Base-by-base conservation (phyloP, 2,113 vertebrate species). In the Peucedramus taeniatus region DNA sequence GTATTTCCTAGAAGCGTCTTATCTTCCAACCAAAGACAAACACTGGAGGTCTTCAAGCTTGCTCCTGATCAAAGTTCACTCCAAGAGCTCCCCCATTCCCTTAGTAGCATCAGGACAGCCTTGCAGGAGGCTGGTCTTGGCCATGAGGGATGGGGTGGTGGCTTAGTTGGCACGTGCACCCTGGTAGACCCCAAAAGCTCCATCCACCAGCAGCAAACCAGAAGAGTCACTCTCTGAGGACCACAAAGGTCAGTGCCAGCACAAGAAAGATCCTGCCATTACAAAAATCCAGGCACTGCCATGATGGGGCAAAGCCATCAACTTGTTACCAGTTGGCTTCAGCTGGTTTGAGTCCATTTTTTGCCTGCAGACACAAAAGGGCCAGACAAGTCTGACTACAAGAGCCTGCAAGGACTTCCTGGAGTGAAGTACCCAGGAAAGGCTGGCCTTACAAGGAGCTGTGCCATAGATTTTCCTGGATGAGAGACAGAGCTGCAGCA, bases 131-230 rank as follows among this genome's bases (percentile, higher is more conserved):
- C 24, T 81, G 50, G 13, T 11, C 42, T n/a, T 4, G 5, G 69
- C 42, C 30, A 21, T 3, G 26, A n/a, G 13, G 37, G 6, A 6
- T 24, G 33, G 37, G 11, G 17, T 39, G 18, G 35, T 28, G 80
- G 7, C 47, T 68, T 18, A 17, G 27, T 0, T 56, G n/a, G 23
- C 47, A 59, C 3, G 0, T 28, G 23, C 24, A 19, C 9, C 40
- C 8, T 33, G 30, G 8, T 7, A 49, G 39, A 7, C 23, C 33
- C 35, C 3, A 57, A 71, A 39, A 39, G 3, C 60, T 57, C 45
- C 7, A 30, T 40, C 57, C 30, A 11, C 42, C 51, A 57, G 22
- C 54, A 74, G 10, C 57, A 68, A 82, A 75, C 13, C 70, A 66
- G 20, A 65, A 31, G 22, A 40, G 23, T 21, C 15, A 26, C 23